These are phyloP conservation scores for Colostygia pectinataria DNA, from an alignment of 2,888 invertebrate genomes.

Conservation along the genomic window DNA sequence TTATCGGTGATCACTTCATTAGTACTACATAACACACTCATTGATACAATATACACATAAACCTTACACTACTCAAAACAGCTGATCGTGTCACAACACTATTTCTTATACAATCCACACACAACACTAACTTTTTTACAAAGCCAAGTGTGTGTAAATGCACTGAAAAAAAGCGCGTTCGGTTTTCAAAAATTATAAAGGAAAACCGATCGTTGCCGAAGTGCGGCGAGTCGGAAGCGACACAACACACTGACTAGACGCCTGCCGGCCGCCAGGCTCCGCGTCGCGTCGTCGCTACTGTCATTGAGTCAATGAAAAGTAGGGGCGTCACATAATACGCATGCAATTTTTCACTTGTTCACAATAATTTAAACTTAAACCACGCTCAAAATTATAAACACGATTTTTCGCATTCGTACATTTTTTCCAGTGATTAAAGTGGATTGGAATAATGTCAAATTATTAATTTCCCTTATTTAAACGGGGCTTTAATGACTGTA, in stretches of 20 bases:
- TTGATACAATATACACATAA: constrained; percentile 38
- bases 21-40: constrained; percentile 7
- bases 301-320: constrained; percentile 69
- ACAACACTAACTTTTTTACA: constrained; percentile 58
- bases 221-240: constrained; percentile 71
- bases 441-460: constrained; percentile 8
- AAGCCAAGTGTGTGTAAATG: constrained; percentile 60
- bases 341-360: constrained; percentile 68
- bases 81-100: constrained; percentile 42
- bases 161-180: constrained; percentile 36
- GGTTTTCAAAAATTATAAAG: constrained; percentile 50
- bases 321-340: constrained; percentile 67
- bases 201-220: constrained; percentile 48
- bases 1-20: constrained; percentile 7
- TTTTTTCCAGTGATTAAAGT: not conserved
- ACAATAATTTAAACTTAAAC: constrained; percentile 59
- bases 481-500: not conserved
- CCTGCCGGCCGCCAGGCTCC: constrained; percentile 39
- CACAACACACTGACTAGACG: constrained; percentile 62
- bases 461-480: constrained; percentile 5
- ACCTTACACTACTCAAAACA: constrained; percentile 45
- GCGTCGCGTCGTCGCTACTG: constrained; percentile 25
- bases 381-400: constrained; percentile 38
- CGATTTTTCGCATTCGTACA: constrained; percentile 18
- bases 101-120: constrained; percentile 34